Evolutionary conservation across 2,113 vertebrate species (phyloP).

Genomic region (Daphoenositta chrysoptera): DNA sequence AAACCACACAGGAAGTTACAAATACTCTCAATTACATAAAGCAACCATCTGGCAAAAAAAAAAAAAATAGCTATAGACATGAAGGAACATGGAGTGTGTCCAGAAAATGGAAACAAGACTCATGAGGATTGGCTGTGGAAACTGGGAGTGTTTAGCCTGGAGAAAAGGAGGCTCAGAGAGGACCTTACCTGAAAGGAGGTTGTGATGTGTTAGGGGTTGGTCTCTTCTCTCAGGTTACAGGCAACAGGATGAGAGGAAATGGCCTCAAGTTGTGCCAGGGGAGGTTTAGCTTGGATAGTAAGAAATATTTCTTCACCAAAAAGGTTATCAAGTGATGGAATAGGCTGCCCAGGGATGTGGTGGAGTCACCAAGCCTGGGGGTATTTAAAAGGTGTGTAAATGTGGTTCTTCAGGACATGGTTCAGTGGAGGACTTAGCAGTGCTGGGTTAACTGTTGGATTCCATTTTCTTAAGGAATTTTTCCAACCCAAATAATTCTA

Average conservation of each 20-base stretch:
- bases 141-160: neutral
- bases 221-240: neutral
- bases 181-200: too few relatives aligned
- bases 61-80: neutral
- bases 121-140: neutral
- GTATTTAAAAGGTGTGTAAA: rapidly evolving
- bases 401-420: rapidly evolving
- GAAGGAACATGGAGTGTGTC: neutral
- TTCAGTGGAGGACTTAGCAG: neutral
- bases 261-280: neutral
- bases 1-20: neutral
- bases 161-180: neutral
- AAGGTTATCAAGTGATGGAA: neutral
- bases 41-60: neutral
- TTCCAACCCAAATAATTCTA: neutral
- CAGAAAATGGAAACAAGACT: neutral
- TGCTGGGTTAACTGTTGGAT: neutral
- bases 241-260: neutral
- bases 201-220: neutral
- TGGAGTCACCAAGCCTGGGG: neutral
- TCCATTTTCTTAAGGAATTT: neutral
- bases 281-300: neutral
- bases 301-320: neutral
- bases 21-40: neutral
- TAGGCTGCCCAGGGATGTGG: neutral